Evolutionary conservation across 1,140 invertebrate species (phyloP), one percentile per base, ranked within the genome.

Genomic region (Dendrolimus kikuchii): DNA sequence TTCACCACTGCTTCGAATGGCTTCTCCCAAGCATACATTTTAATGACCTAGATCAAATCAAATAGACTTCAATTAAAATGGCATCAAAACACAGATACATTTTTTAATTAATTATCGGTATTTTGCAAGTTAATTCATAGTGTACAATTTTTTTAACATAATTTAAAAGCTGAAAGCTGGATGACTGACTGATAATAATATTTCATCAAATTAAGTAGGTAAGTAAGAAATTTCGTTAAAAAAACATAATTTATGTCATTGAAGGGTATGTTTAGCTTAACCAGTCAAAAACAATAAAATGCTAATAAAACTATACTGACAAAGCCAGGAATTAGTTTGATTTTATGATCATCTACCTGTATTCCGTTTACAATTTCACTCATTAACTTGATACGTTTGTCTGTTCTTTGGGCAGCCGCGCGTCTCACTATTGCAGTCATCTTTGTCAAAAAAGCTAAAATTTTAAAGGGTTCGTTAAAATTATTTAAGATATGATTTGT

Each of bases 311-410:
- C 23, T 23, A 23, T 2, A 23, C 3, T 23, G 23, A 3, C 23
- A 23, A 23, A 23, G 23, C 23, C 23, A 23, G 23, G 23, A 23
- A 23, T 23, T 23, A 23, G 1, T 23, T 23, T 23, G 23, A 23
- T 23, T 23, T 23, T 23, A 23, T 23, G 23, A 23, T 23, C 23
- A 23, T 23, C 63, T 44, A 92, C 92, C 66, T 92, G 92, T 46
- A 93, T 93, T 5, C 92, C 92, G 10, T 81, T 78, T n/a, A 95
- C 90, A 7, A 96, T 89, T 87, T 96, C 94, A 71, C 90, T 95
- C 93, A 95, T 95, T 23, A 94, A 67, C 60, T 93, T 90, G 4
- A 96, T 91, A 61, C 95, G 86, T 64, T 93, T 90, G 78, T 97
- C 95, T 0, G 95, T 96, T 40, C 87, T 78, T 36, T 90, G 80